Evolutionary conservation across 2,113 vertebrate genomes (phyloP).

Genomic region (Murina feae): DNA sequence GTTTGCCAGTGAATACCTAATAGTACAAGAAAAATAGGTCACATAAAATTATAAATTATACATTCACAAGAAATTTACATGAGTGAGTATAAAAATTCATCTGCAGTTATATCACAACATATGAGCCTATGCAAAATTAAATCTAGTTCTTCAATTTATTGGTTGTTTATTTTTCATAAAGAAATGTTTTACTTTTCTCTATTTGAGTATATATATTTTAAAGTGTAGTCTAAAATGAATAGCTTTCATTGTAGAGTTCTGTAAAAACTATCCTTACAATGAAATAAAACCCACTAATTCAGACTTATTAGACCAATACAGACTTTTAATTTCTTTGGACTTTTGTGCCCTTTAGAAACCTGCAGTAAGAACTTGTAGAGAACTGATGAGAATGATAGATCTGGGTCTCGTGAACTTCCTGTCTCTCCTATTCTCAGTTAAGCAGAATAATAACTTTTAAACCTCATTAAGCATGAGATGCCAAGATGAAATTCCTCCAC

Average conservation of each 20-base stretch:
- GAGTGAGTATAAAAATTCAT: not conserved
- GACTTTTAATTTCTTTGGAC: not conserved
- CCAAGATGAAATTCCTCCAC: not conserved
- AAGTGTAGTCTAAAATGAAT: not conserved
- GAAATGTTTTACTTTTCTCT: not conserved
- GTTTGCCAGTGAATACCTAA: slow-evolving; percentile 3
- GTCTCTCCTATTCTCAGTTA: slow-evolving; percentile 10
- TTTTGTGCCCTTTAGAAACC: not conserved
- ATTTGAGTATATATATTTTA: not conserved
- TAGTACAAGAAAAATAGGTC: not conserved
- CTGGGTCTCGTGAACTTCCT: not conserved
- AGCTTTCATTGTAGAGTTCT: not conserved
- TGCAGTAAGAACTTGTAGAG: not conserved
- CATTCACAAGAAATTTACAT: not conserved
- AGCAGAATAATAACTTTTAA: slow-evolving; percentile 6
- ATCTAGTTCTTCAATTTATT: not conserved
- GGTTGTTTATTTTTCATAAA: not conserved
- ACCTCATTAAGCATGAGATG: not conserved
- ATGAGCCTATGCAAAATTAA: not conserved
- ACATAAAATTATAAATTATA: not conserved
- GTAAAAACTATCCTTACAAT: not conserved
- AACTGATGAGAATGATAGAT: not conserved
- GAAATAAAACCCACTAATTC: not conserved
- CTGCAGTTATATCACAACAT: not conserved
- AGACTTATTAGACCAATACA: not conserved